Conservation (phyloP, 2,113 vertebrate genomes). For the Alouatta palliata region DNA sequence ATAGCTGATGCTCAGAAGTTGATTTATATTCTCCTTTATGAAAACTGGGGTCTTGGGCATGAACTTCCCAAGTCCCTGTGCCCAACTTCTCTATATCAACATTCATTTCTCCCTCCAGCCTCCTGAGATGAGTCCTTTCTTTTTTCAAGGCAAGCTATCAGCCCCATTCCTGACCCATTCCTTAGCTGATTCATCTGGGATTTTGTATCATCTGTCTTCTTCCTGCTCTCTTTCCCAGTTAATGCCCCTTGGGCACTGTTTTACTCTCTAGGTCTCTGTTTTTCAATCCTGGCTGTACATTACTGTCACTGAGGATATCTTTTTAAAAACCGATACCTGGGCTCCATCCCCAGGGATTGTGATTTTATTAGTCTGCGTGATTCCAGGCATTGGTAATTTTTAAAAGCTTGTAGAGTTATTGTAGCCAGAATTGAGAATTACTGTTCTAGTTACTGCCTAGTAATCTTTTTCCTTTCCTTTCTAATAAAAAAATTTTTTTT, state of each 20-base stretch:
- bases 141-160: not conserved
- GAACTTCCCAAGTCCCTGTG: not conserved
- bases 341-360: not conserved
- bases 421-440: not conserved
- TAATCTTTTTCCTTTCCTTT: not conserved
- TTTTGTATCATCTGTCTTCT: constrained; percentile 18
- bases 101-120: not conserved
- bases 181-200: not conserved
- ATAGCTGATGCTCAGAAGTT: not conserved
- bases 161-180: not conserved
- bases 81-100: not conserved
- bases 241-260: not conserved
- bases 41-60: not conserved
- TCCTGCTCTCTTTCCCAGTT: not conserved
- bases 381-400: not conserved
- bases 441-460: not conserved
- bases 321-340: not conserved
- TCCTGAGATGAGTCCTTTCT: not conserved
- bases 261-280: not conserved
- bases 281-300: not conserved
- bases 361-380: not conserved
- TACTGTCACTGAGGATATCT: not conserved
- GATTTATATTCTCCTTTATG: not conserved
- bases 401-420: not conserved
- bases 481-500: not conserved